phyloP scores from a whole-genome alignment of 2,797 vertebrate genomes.

The Cuculus canorus region DNA sequence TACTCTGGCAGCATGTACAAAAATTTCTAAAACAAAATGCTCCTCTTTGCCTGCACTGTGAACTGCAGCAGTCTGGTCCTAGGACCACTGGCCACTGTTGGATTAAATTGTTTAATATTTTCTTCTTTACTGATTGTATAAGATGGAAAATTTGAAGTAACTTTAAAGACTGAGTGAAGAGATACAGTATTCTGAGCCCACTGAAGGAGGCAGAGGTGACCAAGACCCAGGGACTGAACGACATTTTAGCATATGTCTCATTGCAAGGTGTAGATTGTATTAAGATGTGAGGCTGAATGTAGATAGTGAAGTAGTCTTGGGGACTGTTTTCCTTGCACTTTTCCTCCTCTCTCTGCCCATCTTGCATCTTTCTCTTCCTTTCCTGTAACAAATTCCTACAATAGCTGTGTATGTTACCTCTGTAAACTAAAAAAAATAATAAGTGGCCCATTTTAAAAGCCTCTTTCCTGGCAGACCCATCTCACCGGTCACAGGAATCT shows the following conservation, averaged over 20 bases:
- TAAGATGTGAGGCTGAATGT: neutral
- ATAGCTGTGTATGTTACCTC: neutral
- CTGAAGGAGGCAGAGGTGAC: neutral
- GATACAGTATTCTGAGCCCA: neutral
- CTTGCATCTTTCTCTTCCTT: neutral
- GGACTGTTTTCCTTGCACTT: neutral
- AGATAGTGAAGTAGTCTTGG: neutral
- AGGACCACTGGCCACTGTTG: neutral
- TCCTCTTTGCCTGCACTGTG: neutral
- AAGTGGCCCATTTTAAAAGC: neutral
- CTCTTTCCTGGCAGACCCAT: neutral
- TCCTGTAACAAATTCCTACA: neutral
- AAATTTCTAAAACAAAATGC: neutral
- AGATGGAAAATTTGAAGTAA: neutral
- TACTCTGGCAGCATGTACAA: neutral
- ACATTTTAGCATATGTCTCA: neutral
- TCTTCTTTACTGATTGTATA: neutral
- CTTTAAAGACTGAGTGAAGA: neutral
- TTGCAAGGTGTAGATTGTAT: neutral
- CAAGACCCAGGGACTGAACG: neutral
- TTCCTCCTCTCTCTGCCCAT: neutral
- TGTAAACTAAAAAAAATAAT: slow-evolving; percentile 20
- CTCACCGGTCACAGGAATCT: neutral
- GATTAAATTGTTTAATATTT: neutral
- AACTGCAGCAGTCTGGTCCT: neutral